A percentile compares a stretch with the other conserved stretches of the same genome.
These are phyloP conservation scores for Ashinkailepas kermadecensis DNA, from an alignment of 2,888 invertebrate genomes.

Conservation along the genomic window DNA sequence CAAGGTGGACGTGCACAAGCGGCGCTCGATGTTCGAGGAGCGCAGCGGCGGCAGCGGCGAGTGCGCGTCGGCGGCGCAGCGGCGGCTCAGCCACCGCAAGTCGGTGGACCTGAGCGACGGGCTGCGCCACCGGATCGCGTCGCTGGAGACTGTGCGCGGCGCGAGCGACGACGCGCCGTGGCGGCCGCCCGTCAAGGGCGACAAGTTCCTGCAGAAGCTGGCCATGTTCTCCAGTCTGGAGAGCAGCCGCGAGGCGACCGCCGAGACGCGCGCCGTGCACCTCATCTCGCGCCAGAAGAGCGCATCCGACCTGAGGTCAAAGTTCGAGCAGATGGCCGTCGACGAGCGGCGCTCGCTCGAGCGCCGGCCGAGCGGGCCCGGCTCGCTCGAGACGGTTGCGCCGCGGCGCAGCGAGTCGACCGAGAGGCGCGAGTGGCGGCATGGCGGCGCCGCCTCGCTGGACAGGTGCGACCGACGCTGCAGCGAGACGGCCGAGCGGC, in stretches of 20 bases:
- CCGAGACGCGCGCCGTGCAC: constrained; percentile 35
- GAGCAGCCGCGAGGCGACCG: constrained; percentile 22
- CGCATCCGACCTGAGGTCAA: constrained; percentile 54
- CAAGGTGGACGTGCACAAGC: constrained; percentile 71
- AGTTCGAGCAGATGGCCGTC: background rate
- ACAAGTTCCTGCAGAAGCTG: constrained; percentile 35
- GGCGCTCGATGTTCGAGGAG: constrained; percentile 69
- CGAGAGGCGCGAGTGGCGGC: background rate
- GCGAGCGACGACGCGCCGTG: constrained; percentile 25
- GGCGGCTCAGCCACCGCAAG: constrained; percentile 4
- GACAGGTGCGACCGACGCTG: background rate
- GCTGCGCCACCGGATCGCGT: constrained; percentile 34
- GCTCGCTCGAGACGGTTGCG: background rate
- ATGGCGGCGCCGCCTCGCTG: background rate
- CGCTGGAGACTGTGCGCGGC: constrained; percentile 33
- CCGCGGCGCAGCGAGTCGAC: too few species aligned
- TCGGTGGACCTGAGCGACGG: constrained; percentile 18
- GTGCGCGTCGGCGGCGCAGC: background rate
- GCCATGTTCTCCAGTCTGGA: constrained; percentile 35
- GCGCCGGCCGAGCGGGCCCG: constrained; percentile 23
- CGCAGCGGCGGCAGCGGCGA: constrained; percentile 18
- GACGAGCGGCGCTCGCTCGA: background rate
- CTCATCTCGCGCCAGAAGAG: constrained; percentile 56
- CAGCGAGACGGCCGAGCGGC: background rate
- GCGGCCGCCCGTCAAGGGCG: constrained; percentile 32